Percentiles rank a stretch among this genome's conserved stretches.
Evolutionary conservation across 2,797 vertebrate genomes (phyloP).

Genomic region (Remorina albescens): DNA sequence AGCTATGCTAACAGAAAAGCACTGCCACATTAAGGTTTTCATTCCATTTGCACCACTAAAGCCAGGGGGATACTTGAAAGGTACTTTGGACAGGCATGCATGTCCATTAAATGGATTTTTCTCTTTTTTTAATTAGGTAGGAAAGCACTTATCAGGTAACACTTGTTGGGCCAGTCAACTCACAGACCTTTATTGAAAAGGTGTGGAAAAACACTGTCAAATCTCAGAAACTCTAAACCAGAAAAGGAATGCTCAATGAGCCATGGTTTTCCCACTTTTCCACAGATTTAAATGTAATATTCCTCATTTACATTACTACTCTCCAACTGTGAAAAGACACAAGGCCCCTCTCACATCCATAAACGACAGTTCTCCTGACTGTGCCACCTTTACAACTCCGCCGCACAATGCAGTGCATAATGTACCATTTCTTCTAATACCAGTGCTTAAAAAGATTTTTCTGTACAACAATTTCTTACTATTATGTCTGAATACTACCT

Average conservation of each 20-base stretch:
- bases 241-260: constrained; percentile 23
- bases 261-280: constrained; percentile 12
- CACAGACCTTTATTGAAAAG: constrained; percentile 7
- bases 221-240: constrained; percentile 11
- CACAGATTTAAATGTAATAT: constrained; percentile 35
- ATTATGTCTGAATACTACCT: constrained; percentile 19
- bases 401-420: background rate
- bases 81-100: background rate
- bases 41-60: constrained; percentile 23
- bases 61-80: background rate
- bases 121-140: background rate
- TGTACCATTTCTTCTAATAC: constrained; percentile 1
- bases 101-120: background rate
- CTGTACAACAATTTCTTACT: background rate
- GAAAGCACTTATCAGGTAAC: background rate
- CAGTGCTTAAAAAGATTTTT: constrained; percentile 18
- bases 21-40: constrained; percentile 8
- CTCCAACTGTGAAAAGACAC: constrained; percentile 20
- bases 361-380: constrained; percentile 22
- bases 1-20: constrained; percentile 14
- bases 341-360: constrained; percentile 22
- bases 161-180: background rate
- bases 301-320: constrained; percentile 30
- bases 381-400: constrained; percentile 24
- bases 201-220: constrained; percentile 10